Evolutionary conservation across 2,888 invertebrate genomes (phyloP), one percentile per base, ranked within the genome.

Genomic region (Platycheirus rosarum): DNA sequence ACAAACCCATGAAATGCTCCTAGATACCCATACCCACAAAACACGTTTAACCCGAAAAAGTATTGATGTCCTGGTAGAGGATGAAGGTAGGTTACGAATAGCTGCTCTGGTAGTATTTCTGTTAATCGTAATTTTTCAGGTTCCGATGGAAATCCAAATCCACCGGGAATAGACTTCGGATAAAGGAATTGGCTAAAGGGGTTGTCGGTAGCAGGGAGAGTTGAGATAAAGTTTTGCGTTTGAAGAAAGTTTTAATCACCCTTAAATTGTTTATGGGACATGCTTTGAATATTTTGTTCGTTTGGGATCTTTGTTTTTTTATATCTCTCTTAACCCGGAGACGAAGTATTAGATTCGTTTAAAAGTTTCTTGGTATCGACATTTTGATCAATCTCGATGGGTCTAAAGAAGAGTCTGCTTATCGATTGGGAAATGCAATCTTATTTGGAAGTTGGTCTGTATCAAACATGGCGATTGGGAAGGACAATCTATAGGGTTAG

Each of bases 241-340:
- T 62, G n/a, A 44, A 68, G 63, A 84, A 85, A 85, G 65, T 85
- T 84, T 85, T 85, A 85, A 85, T 85, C 84, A 85, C 78, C 78
- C 70, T 48, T 71, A 71, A 85, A 85, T 78, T 85, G 85, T 85
- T 85, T 75, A 78, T 78, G 55, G 68, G 80, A 82, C 85, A 85
- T 85, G 85, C 68, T 71, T 71, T 84, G 82, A 78, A 85, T 84
- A 85, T 75, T 20, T 46, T 71, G 32, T 49, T 65, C 44, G 37
- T 70, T 29, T 60, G 35, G 11, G 5, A 2, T 23, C 62, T 69
- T 32, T 46, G 53, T 53, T 53, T 20, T 16, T 53, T 23, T 42
- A 13, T 18, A 16, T 60, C 6, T n/a, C n/a, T 42, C 16, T 11
- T 11, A 42, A 14, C 40, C 42, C 29, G 29, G 11, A 60, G 29